Conservation (phyloP, 2,888 invertebrate species). For the Andrena dorsata region DNA sequence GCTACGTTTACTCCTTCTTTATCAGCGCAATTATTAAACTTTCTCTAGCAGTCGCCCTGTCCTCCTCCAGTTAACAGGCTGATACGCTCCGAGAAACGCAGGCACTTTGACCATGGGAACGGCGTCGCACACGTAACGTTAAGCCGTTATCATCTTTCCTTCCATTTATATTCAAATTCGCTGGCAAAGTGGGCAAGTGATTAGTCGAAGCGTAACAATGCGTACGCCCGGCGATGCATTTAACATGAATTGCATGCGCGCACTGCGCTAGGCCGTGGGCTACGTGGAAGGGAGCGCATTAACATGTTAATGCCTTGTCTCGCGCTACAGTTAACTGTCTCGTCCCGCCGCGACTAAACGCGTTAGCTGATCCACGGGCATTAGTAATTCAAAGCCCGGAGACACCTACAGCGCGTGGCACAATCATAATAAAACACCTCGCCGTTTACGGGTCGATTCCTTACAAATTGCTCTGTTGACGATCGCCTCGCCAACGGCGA, state of each 20-base stretch:
- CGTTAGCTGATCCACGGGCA: slow-evolving; percentile 55
- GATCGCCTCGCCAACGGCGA: background rate
- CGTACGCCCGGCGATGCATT: slow-evolving; percentile 55
- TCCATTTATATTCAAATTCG: slow-evolving; percentile 59
- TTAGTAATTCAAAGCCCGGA: slow-evolving; percentile 58
- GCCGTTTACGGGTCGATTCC: slow-evolving; percentile 21
- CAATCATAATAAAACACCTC: slow-evolving; percentile 56
- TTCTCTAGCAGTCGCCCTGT: background rate
- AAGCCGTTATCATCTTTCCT: slow-evolving; percentile 46
- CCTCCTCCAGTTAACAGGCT: background rate
- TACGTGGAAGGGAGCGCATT: slow-evolving; percentile 50
- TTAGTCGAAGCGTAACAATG: slow-evolving; percentile 55
- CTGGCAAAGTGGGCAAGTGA: slow-evolving; percentile 39
- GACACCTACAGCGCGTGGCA: slow-evolving; percentile 35
- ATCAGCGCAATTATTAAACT: background rate
- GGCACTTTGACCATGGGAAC: background rate
- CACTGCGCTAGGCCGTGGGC: slow-evolving; percentile 38
- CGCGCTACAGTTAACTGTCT: slow-evolving; percentile 57
- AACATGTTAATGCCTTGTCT: slow-evolving; percentile 67
- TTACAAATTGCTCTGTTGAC: slow-evolving; percentile 37
- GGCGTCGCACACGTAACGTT: background rate
- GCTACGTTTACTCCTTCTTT: background rate
- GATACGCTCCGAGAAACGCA: background rate
- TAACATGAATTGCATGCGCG: slow-evolving; percentile 60
- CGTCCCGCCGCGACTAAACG: slow-evolving; percentile 54